These are phyloP conservation scores for Thamnophis elegans DNA, from an alignment of 2,797 vertebrate species.

Conservation along the genomic window DNA sequence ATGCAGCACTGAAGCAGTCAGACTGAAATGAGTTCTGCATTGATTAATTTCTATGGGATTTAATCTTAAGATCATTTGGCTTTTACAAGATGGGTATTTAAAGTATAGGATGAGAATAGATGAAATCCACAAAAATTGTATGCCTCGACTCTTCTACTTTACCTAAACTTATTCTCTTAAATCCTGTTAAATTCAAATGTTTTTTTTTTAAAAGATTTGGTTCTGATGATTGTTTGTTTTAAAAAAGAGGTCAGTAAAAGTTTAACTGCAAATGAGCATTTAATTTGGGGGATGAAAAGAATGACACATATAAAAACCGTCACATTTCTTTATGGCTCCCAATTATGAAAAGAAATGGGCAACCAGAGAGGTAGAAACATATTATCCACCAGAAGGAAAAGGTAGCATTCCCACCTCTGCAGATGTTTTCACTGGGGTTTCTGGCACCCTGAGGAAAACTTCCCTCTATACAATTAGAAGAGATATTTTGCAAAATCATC, in stretches of 20 bases:
- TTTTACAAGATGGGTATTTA: neutral
- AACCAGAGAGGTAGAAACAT: slow-evolving; percentile 16
- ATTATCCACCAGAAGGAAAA: slow-evolving; percentile 27
- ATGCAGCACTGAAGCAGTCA: neutral
- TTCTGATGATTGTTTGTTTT: neutral
- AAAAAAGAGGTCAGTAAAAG: neutral
- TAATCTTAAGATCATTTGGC: neutral
- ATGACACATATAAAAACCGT: neutral
- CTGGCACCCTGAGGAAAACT: slow-evolving; percentile 33
- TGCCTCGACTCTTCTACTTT: neutral
- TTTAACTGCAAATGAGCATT: neutral
- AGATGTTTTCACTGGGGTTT: slow-evolving; percentile 17
- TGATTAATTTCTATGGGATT: neutral
- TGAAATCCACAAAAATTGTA: neutral
- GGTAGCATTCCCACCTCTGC: slow-evolving; percentile 25
- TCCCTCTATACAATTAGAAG: slow-evolving; percentile 45
- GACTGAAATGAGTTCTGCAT: neutral
- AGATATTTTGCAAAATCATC: slow-evolving; percentile 37
- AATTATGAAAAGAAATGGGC: slow-evolving; percentile 43
- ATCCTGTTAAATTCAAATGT: neutral
- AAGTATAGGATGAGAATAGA: neutral
- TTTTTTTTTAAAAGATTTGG: neutral
- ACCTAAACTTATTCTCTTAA: neutral
- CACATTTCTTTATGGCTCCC: slow-evolving; percentile 35
- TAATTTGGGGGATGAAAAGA: neutral